Evolutionary conservation across 64 coral and sea anemone genomes (phyloP), one percentile per base, ranked within the genome.

Genomic region (Hydrozoanthus tunicans): DNA sequence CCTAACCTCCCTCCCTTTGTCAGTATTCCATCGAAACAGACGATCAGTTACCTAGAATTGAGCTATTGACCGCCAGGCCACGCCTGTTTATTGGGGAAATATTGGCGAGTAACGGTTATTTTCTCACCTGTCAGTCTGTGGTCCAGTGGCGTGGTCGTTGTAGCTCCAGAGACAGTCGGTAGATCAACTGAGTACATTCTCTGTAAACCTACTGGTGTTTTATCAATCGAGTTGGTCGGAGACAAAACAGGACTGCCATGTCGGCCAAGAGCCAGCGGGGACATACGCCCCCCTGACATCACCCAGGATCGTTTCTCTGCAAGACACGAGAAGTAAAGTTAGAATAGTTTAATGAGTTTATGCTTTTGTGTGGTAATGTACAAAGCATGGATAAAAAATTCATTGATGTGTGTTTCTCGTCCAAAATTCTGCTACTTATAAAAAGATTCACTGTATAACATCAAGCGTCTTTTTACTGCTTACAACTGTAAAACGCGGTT

Each of bases 181-280:
- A 96, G 74, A 51, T 96, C 95, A 62, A 96, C 86, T 65, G 95
- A 93, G 58, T 94, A 90, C 95, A 96, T 96, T 83, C 95, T 94
- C 79, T 96, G 95, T 5, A 94, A 56, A 27, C 89, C 78, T 58
- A 77, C 88, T 70, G 92, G 84, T 59, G 84, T 72, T 60, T 85
- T 96, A 79, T 96, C 95, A 51, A 96, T 74, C 20, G 95, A 96
- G 32, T 82, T 91, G 51, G 92, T 79, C 1, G 95, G 95, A 25
- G 95, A 96, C 62, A 93, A 82, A 56, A 80, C 89, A 5, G 95
- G 95, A 51, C 95, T 96, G 13, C 95, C 90, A 84, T 96, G 92
- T 6, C 92, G 64, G 4, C 95, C 95, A 56, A 91, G 84, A 59
- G 90, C 92, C 17, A 94, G 69, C 53, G 95, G 92, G 51, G 92